Conservation (phyloP, 2,797 vertebrate genomes). For the Coregonus sp. region DNA sequence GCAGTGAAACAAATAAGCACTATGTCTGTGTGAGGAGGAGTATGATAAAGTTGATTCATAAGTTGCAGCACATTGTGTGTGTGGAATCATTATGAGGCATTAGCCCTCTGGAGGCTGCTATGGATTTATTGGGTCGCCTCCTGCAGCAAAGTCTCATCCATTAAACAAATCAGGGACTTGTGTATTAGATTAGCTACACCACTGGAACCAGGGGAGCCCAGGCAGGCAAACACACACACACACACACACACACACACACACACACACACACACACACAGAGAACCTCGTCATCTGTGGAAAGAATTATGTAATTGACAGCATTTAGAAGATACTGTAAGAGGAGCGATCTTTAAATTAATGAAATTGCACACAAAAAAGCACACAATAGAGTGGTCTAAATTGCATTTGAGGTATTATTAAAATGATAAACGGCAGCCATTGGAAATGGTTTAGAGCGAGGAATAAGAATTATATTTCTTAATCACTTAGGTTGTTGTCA, state of each 20-base stretch:
- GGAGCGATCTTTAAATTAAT: slow-evolving; percentile 61
- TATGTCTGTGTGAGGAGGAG: slow-evolving; percentile 51
- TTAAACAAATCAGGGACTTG: slow-evolving; percentile 81
- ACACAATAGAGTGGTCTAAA: slow-evolving; percentile 56
- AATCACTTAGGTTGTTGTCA: slow-evolving; percentile 65
- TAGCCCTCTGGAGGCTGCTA: slow-evolving; percentile 72
- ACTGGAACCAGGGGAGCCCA: slow-evolving; percentile 57
- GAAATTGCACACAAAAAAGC: slow-evolving; percentile 54
- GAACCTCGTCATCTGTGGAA: slow-evolving; percentile 65
- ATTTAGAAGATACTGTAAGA: slow-evolving; percentile 68
- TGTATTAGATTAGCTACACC: slow-evolving; percentile 80
- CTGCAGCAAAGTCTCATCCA: slow-evolving; percentile 77
- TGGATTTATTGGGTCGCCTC: slow-evolving; percentile 77
- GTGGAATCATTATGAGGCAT: slow-evolving; percentile 79
- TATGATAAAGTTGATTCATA: slow-evolving; percentile 80
- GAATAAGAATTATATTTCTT: slow-evolving; percentile 65
- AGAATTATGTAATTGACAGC: slow-evolving; percentile 74
- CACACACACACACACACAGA: slow-evolving; percentile 36
- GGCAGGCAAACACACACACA: background rate
- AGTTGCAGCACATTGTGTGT: slow-evolving; percentile 76
- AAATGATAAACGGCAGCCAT: slow-evolving; percentile 70
- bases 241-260: too few relatives aligned
- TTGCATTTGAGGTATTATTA: slow-evolving; percentile 66
- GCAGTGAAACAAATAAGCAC: slow-evolving; percentile 72
- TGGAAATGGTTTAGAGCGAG: slow-evolving; percentile 61